These are phyloP conservation scores for Platyscapa corneri DNA, from an alignment of 1,140 invertebrate species.

Conservation along the genomic window DNA sequence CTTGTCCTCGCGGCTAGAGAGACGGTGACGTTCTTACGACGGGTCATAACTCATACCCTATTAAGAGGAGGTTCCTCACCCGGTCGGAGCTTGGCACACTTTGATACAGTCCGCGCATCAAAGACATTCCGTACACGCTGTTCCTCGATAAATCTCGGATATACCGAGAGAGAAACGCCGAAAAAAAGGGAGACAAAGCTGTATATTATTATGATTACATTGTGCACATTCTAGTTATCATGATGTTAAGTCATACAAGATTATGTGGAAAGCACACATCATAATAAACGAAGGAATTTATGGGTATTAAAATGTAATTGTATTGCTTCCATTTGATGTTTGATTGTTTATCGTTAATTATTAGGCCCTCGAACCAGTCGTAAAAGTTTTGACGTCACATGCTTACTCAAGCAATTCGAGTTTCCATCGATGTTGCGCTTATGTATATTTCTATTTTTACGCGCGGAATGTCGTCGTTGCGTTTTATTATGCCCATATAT, in stretches of 20 bases:
- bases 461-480: too few relatives aligned
- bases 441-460: too few relatives aligned
- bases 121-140: conserved; percentile 39
- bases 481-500: too few relatives aligned
- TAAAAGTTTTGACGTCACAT: too few relatives aligned
- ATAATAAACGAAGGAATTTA: not conserved
- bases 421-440: too few relatives aligned
- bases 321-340: not conserved
- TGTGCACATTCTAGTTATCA: not conserved
- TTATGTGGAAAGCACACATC: not conserved
- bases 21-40: conserved; percentile 28
- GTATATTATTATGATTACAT: not conserved
- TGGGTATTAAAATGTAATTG: not conserved
- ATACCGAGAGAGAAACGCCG: not conserved
- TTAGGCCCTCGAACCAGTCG: too few relatives aligned
- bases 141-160: conserved; percentile 29
- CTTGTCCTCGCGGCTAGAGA: conserved; percentile 15
- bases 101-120: conserved; percentile 38
- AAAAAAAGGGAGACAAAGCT: too few relatives aligned
- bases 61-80: conserved; percentile 22
- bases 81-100: not conserved
- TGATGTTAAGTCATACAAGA: not conserved
- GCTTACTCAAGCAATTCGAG: too few relatives aligned
- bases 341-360: too few relatives aligned
- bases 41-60: conserved; percentile 47